These are phyloP conservation scores for Spea bombifrons DNA, from an alignment of 2,113 vertebrate genomes.

Conservation along the genomic window DNA sequence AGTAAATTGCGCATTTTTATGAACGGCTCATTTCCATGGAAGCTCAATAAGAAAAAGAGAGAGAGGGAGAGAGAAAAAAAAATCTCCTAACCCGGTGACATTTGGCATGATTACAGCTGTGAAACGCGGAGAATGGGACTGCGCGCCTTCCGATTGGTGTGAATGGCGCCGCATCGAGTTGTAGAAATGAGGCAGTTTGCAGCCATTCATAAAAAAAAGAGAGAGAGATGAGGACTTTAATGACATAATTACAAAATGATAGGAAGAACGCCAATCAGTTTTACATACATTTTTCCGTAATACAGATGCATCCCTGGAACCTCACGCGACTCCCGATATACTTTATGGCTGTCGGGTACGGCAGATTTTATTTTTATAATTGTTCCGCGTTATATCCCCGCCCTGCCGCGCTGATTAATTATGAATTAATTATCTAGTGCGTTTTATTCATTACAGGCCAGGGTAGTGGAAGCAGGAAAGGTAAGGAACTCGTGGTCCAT, in stretches of 20 bases:
- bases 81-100: no score
- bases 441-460: no score
- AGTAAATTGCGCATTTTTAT: no score
- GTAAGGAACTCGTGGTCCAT: no score
- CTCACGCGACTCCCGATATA: neutral
- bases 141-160: slow-evolving; percentile 1
- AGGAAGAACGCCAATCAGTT: slow-evolving; percentile 2
- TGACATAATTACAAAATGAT: slow-evolving; percentile 26
- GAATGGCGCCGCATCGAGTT: slow-evolving; percentile 5
- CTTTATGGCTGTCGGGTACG: neutral
- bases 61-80: no score
- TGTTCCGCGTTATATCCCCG: no score
- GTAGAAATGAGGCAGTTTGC: slow-evolving; percentile 7
- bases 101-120: slow-evolving; percentile 18
- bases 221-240: slow-evolving; percentile 12
- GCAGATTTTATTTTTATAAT: no score
- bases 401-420: neutral
- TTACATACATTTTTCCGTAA: neutral
- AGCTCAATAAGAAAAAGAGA: no score
- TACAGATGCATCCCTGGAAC: neutral
- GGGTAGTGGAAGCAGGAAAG: no score
- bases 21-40: no score
- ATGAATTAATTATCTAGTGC: no score
- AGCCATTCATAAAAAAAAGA: slow-evolving; percentile 10
- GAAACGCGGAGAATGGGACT: slow-evolving; percentile 7